Evolutionary conservation across 2,797 vertebrate species (phyloP).

Genomic region (Chaenodraco wilsoni): DNA sequence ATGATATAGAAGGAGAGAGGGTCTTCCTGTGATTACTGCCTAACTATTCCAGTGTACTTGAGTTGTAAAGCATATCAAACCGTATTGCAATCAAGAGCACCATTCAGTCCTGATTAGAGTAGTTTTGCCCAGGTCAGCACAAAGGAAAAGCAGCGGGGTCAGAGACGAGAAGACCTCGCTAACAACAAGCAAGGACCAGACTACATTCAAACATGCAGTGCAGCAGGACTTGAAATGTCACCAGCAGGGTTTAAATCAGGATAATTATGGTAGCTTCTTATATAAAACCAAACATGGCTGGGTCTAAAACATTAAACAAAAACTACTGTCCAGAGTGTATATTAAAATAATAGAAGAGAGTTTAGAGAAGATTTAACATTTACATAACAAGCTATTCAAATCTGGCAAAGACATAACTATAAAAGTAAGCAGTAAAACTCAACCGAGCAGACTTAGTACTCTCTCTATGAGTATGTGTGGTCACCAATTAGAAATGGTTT

Average conservation of each 20-base stretch:
- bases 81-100: not conserved
- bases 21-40: constrained; percentile 10
- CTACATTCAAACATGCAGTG: constrained; percentile 92
- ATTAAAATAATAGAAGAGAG: not conserved
- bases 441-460: not conserved
- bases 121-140: constrained; percentile 65
- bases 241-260: constrained; percentile 68
- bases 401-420: not conserved
- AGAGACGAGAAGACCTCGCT: constrained; percentile 54
- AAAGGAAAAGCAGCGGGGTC: constrained; percentile 48
- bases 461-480: fast-evolving
- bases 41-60: not conserved
- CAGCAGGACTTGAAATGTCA: constrained; percentile 95
- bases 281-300: not conserved
- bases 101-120: not conserved
- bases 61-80: not conserved
- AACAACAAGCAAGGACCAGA: constrained; percentile 84
- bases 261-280: constrained; percentile 18
- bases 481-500: not conserved
- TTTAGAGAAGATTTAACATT: not conserved
- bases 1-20: not conserved
- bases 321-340: not conserved
- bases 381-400: constrained; percentile 4
- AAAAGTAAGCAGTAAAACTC: not conserved
- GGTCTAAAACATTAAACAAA: not conserved